These are phyloP conservation scores for Cantharis flavilabris DNA, from an alignment of 2,888 invertebrate genomes.

Conservation along the genomic window DNA sequence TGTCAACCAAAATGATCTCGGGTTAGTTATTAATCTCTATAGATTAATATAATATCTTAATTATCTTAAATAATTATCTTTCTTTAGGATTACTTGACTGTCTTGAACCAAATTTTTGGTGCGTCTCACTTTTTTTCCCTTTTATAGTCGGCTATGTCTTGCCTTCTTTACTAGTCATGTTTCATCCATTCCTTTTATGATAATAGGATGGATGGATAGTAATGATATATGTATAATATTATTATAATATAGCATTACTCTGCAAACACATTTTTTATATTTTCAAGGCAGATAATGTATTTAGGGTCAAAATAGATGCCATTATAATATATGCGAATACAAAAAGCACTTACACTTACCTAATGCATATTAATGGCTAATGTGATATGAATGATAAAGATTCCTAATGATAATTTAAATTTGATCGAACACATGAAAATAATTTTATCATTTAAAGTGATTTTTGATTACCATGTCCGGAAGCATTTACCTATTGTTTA, in stretches of 20 bases:
- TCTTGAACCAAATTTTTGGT: too few relatives aligned
- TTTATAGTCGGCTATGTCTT: too few relatives aligned
- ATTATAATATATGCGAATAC: background rate
- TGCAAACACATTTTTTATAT: background rate
- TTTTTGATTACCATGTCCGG: background rate
- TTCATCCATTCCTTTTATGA: too few relatives aligned
- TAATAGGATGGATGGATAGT: too few relatives aligned
- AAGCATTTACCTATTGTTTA: background rate
- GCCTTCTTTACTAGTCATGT: too few relatives aligned
- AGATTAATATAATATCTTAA: too few relatives aligned
- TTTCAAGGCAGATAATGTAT: background rate
- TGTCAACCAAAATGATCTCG: too few relatives aligned
- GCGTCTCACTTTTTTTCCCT: too few relatives aligned
- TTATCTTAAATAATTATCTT: too few relatives aligned
- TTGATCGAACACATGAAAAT: background rate
- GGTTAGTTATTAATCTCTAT: too few relatives aligned
- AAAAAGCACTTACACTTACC: slow-evolving; percentile 13
- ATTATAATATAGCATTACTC: background rate
- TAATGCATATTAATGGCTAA: slow-evolving; percentile 17
- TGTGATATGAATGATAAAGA: slow-evolving; percentile 16
- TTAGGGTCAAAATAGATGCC: background rate
- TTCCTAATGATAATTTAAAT: slow-evolving; percentile 17
- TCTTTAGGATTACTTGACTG: too few relatives aligned
- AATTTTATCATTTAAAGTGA: background rate
- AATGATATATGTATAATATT: too few relatives aligned